phyloP scores from a whole-genome alignment of 2,888 invertebrate species.

The Patella pellucida region DNA sequence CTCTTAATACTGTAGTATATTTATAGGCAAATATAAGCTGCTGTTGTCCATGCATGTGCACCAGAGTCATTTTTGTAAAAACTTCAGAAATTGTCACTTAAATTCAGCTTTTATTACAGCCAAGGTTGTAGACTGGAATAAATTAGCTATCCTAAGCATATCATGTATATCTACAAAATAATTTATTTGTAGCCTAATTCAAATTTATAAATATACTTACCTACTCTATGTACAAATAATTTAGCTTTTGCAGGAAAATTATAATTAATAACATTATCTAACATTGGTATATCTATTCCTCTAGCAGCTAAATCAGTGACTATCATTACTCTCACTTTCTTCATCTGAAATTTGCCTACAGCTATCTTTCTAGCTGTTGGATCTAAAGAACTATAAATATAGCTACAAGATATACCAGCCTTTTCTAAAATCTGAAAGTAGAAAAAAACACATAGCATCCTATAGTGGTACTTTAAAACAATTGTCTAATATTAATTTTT shows the following conservation, averaged over 20 bases:
- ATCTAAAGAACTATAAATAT: constrained; percentile 95
- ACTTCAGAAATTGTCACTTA: too few species aligned
- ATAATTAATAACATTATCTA: constrained; percentile 96
- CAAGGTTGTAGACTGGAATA: too few species aligned
- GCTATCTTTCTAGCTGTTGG: constrained; percentile 95
- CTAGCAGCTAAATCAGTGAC: constrained; percentile 98
- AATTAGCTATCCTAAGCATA: too few species aligned
- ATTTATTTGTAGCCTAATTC: too few species aligned
- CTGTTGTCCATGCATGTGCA: too few species aligned
- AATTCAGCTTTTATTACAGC: too few species aligned
- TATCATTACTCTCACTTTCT: constrained; percentile 85
- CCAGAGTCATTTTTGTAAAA: too few species aligned
- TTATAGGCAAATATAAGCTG: too few species aligned
- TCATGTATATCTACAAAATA: too few species aligned
- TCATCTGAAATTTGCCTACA: constrained; percentile 79
- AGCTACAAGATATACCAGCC: constrained; percentile 86
- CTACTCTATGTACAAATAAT: constrained; percentile 97
- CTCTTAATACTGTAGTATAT: neutral
- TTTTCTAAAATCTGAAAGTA: constrained; percentile 73
- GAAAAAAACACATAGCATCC: neutral
- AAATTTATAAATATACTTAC: constrained; percentile 74
- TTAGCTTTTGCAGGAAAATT: constrained; percentile 98
- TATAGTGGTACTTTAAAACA: too few species aligned
- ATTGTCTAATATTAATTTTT: neutral
- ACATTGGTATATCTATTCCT: constrained; percentile 95